phyloP scores from a whole-genome alignment of 2,797 vertebrate genomes.

The Urosaurus nigricauda region DNA sequence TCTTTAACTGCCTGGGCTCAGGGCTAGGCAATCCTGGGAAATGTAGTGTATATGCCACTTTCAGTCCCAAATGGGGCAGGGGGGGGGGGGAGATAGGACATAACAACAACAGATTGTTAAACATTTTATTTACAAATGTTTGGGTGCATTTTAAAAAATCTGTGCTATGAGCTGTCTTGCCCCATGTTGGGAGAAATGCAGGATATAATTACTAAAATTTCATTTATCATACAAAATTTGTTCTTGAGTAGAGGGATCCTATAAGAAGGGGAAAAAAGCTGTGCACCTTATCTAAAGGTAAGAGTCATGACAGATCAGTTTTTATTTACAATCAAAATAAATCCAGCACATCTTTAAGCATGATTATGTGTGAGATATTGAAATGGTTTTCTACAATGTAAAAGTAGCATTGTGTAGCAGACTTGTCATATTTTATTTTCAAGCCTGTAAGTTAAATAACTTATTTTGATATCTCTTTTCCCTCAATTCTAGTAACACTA shows the following conservation, averaged over 20 bases:
- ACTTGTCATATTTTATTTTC: background rate
- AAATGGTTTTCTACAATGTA: background rate
- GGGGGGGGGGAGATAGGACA: too few species aligned
- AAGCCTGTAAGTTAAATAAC: constrained; percentile 30
- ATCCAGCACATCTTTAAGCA: background rate
- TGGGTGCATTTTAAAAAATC: too few species aligned
- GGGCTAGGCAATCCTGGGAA: too few species aligned
- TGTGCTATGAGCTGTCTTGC: too few species aligned
- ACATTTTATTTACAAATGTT: too few species aligned
- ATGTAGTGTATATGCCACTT: too few species aligned
- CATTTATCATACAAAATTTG: background rate
- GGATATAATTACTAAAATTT: background rate
- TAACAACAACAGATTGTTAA: too few species aligned
- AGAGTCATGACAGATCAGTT: background rate
- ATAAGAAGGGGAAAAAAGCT: background rate
- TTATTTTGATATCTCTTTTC: background rate
- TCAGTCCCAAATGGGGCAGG: too few species aligned
- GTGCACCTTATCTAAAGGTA: background rate
- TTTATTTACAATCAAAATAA: background rate
- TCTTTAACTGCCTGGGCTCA: too few species aligned
- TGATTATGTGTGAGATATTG: background rate
- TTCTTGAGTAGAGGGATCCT: background rate
- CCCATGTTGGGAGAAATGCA: too few species aligned
- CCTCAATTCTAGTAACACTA: background rate
- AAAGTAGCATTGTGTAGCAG: constrained; percentile 3